Evolutionary conservation across 2,888 invertebrate species (phyloP).

Genomic region (Dinocampus coccinellae): DNA sequence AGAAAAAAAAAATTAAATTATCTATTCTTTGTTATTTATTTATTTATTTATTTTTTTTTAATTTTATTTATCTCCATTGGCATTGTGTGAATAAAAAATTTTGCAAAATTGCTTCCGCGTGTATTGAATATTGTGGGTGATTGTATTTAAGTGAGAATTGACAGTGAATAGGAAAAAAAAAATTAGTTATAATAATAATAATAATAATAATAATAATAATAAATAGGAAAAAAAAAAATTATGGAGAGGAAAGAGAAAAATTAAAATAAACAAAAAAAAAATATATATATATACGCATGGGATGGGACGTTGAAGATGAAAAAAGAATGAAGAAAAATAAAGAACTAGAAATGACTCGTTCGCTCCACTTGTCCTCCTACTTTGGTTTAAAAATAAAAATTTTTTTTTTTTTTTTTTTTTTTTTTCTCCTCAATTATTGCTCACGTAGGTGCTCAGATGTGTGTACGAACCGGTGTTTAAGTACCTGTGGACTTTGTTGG

Average conservation of each 20-base stretch:
- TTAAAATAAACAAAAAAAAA: too few relatives aligned
- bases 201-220: too few relatives aligned
- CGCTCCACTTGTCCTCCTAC: background rate
- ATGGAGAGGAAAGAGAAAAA: background rate
- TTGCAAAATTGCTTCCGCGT: background rate
- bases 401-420: background rate
- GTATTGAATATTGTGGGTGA: slow-evolving; percentile 1
- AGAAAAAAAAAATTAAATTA: background rate
- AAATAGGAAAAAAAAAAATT: too few relatives aligned
- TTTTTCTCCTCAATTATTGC: too few relatives aligned
- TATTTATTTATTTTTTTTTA: background rate
- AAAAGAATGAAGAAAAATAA: background rate
- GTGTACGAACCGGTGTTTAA: slow-evolving; percentile 7
- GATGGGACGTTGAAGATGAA: background rate
- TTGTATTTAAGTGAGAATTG: slow-evolving; percentile 18
- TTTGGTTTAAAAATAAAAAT: background rate
- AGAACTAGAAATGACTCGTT: background rate
- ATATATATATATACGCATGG: too few relatives aligned
- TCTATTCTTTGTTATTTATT: background rate
- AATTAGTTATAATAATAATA: too few relatives aligned
- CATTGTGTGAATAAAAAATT: slow-evolving; percentile 4
- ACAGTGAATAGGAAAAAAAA: too few relatives aligned
- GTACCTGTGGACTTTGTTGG: background rate
- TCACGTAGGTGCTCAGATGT: slow-evolving; percentile 23
- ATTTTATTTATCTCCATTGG: slow-evolving; percentile 9